Base-by-base conservation (phyloP, 2,888 invertebrate species). In the Cryptophagus acutangulus region DNA sequence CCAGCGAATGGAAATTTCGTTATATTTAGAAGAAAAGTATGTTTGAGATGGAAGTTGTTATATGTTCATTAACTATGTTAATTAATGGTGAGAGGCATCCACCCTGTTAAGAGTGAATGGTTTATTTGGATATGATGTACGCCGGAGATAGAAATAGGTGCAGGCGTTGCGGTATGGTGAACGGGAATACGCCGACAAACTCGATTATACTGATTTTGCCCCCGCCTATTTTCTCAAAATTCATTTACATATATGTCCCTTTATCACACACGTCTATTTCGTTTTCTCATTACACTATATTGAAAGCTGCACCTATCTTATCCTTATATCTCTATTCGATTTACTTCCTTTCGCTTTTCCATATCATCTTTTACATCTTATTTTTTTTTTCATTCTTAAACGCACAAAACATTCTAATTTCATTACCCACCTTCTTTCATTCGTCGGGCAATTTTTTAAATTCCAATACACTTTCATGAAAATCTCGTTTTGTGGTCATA, bases 241-340 rank as follows among this genome's bases (percentile, higher is more conserved):
- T 48, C 47, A 48, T 48, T 45, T 48, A 40, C 42, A 48, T 48
- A 36, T 33, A 40, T 44, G 47, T 38, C 18, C 37, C 35, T 39
- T 35, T 42, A 41, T 47, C 40, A 44, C 40, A 48, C 40, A 33
- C 38, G 38, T 38, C 42, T 42, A 45, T 45, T 48, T 42, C 45
- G 40, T 48, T 48, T 45, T 48, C 45, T 48, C 47, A 45, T 45
- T 48, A 48, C 40, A 26, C 41, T 44, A 20, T 40, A 48, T 42
- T 40, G 42, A 40, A 45, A 38, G 36, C 40, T 43, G 43, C 46
- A 46, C 42, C 40, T 42, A 47, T 46, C 46, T 43, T 38, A 31
- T 15, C 39, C 40, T 16, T 37, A 37, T 35, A 46, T 46, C 46
- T 43, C 46, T 15, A 40, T 46, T 46, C 43, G 43, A 41, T 43